Evolutionary conservation across 2,888 invertebrate genomes (phyloP), one percentile per base, ranked within the genome.

Genomic region (Galerucella calmariensis): DNA sequence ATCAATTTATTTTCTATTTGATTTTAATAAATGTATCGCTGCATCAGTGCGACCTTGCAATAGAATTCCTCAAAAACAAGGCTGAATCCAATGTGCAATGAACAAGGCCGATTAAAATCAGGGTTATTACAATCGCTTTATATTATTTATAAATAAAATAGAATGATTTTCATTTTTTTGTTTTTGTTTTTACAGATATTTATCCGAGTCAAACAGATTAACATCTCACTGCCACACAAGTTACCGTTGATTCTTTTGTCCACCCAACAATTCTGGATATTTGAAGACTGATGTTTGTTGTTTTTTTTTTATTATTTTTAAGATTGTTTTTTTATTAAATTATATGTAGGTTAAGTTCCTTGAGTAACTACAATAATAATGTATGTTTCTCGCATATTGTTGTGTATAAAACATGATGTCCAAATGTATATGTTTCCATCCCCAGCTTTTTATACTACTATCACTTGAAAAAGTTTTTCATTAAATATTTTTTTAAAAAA

Each of bases 271-370:
- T 85, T 83, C 85, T 83, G 86, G 86, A 86, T 86, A 85, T 84
- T 84, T 83, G 84, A 87, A 87, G 87, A 87, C 87, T 87, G 87
- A 87, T 86, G 85, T 85, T 80, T 72, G 72, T 87, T 87, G 86
- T 87, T 41, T 87, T 86, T 85, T 20, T 87, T 86, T 86, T 86
- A 84, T 84, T 85, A 85, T 82, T 84, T 84, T 80, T 84, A 85
- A 85, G 82, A 82, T 83, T 84, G 83, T 84, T 87, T 87, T 67
- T 85, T 86, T 86, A 84, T 87, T 87, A 87, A 88, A 87, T 88
- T 88, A 87, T 87, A 85, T 85, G 81, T 86, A 86, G 86, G 78
- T 84, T 87, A 86, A 86, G 86, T 86, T 86, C 85, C 86, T 86
- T 78, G 80, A 83, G 81, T 78, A 79, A 73, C 78, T 74, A 72